Percentiles rank a stretch among this genome's conserved stretches.
These are phyloP conservation scores for Eptatretus burgeri DNA, from an alignment of 2,113 vertebrate species.

Conservation along the genomic window DNA sequence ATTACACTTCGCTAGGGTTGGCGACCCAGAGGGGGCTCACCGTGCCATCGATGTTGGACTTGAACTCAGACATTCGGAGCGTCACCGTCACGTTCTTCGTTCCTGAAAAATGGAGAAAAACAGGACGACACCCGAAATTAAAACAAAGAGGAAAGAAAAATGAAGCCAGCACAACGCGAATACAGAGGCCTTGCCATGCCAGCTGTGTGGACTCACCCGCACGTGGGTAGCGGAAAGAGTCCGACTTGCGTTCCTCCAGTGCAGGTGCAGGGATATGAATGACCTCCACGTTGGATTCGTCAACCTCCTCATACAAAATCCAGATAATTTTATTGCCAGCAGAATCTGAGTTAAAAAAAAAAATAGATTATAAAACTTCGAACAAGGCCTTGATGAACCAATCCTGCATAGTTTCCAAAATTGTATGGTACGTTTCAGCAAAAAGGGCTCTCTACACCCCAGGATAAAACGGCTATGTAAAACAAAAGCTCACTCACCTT, in stretches of 20 bases:
- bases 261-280: constrained; percentile 80
- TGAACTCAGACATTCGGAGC: constrained; percentile 57
- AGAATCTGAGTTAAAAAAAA: constrained; percentile 17
- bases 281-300: constrained; percentile 75
- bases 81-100: constrained; percentile 82
- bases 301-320: constrained; percentile 73
- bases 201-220: constrained; percentile 28
- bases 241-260: constrained; percentile 67
- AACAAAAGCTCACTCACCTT: constrained; percentile 14
- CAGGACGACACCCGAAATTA: neutral
- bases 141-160: too few relatives aligned
- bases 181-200: too few relatives aligned
- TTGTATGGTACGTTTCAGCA: too few relatives aligned
- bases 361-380: neutral
- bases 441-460: too few relatives aligned
- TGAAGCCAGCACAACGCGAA: too few relatives aligned
- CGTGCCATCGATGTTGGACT: constrained; percentile 41
- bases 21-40: constrained; percentile 18
- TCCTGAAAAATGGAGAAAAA: constrained; percentile 19
- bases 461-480: too few relatives aligned
- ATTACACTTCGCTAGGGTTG: too few relatives aligned
- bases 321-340: constrained; percentile 35
- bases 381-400: too few relatives aligned
- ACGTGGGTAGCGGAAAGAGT: constrained; percentile 68
- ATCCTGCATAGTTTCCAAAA: too few relatives aligned